Conservation (phyloP, 1,140 invertebrate genomes). For the Aethina tumida region DNA sequence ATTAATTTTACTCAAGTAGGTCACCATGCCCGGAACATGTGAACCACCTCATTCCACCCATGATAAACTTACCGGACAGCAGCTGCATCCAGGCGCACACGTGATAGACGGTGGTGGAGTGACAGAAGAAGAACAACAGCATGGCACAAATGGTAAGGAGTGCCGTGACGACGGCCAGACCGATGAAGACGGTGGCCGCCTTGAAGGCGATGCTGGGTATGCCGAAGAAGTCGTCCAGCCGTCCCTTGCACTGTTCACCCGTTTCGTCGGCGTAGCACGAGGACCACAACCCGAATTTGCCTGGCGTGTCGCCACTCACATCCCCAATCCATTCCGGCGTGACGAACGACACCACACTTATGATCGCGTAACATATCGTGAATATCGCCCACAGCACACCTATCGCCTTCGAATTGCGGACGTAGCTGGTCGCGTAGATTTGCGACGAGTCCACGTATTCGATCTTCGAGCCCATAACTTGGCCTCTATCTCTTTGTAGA, state of each 20-base stretch:
- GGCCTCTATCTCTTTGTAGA: background rate
- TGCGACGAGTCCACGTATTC: slow-evolving; percentile 83
- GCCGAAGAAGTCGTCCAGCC: slow-evolving; percentile 72
- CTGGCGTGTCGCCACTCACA: slow-evolving; percentile 73
- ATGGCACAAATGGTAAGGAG: slow-evolving; percentile 78
- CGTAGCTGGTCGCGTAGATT: slow-evolving; percentile 85
- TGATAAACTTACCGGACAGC: slow-evolving; percentile 68
- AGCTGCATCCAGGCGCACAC: slow-evolving; percentile 91
- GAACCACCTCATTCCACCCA: too few relatives aligned
- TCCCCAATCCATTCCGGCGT: slow-evolving; percentile 91
- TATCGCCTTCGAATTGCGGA: slow-evolving; percentile 91
- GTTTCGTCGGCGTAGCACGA: slow-evolving; percentile 59
- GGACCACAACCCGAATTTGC: slow-evolving; percentile 87
- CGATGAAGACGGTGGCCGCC: slow-evolving; percentile 80
- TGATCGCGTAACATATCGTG: slow-evolving; percentile 92
- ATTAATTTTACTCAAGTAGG: too few relatives aligned
- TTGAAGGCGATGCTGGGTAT: slow-evolving; percentile 71
- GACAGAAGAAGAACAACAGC: slow-evolving; percentile 89
- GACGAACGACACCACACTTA: slow-evolving; percentile 86
- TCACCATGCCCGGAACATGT: too few relatives aligned
- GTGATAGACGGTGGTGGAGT: slow-evolving; percentile 86
- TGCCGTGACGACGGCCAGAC: slow-evolving; percentile 73
- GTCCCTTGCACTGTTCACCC: slow-evolving; percentile 66
- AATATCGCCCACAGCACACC: slow-evolving; percentile 96
- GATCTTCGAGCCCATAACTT: slow-evolving; percentile 73